Conservation (phyloP, 2,888 invertebrate species). For the Malthinus seriepunctatus region DNA sequence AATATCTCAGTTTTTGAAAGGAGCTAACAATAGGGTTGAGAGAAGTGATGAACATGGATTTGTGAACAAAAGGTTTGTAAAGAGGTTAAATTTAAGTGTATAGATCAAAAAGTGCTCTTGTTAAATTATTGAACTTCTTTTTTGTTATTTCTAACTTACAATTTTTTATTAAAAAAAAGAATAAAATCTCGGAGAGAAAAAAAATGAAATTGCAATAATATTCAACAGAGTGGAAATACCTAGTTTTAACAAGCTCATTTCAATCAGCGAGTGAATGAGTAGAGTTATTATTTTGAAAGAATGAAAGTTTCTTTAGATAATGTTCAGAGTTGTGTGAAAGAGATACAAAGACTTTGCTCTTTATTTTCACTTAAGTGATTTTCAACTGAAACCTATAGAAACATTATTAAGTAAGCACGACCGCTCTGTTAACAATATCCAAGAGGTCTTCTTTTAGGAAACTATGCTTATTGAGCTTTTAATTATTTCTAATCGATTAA, state of each 20-base stretch:
- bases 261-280: background rate
- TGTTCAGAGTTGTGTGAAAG: slow-evolving; percentile 23
- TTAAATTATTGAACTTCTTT: slow-evolving; percentile 3
- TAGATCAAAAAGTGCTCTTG: background rate
- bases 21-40: slow-evolving; percentile 17
- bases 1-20: slow-evolving; percentile 15
- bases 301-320: slow-evolving; percentile 17
- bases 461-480: background rate
- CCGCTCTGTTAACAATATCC: slow-evolving; percentile 4
- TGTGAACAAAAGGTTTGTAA: slow-evolving; percentile 24
- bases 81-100: slow-evolving; percentile 20
- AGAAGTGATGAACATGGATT: slow-evolving; percentile 18
- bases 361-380: slow-evolving; percentile 17
- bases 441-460: background rate
- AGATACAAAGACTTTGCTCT: slow-evolving; percentile 23
- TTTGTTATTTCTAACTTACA: background rate
- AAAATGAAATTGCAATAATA: background rate
- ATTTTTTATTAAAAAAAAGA: background rate
- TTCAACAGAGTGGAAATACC: slow-evolving; percentile 11
- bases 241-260: slow-evolving; percentile 8
- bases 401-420: slow-evolving; percentile 15
- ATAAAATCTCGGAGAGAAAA: background rate
- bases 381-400: slow-evolving; percentile 13
- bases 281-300: slow-evolving; percentile 12
- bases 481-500: slow-evolving; percentile 1